Percentiles rank a stretch among this genome's conserved stretches.
Evolutionary conservation across 1,140 invertebrate species (phyloP).

Genomic region (Cherax quadricarinatus): DNA sequence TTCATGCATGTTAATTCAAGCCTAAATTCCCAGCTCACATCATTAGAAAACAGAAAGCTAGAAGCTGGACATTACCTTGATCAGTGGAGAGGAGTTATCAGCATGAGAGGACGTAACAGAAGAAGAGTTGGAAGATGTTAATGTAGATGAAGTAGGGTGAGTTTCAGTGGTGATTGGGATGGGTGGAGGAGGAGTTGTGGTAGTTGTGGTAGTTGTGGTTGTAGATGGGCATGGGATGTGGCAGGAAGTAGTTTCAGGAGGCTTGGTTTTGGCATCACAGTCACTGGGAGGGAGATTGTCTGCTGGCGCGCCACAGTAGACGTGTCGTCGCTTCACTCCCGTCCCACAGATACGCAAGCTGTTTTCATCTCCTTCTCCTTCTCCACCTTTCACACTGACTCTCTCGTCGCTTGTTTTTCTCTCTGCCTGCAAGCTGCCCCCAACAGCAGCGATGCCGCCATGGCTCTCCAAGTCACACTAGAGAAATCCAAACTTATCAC

Average conservation of each 20-base stretch:
- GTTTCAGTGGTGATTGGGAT: slow-evolving; percentile 39
- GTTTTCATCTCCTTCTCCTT: neutral
- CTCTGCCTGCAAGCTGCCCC: neutral
- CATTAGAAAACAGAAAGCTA: neutral
- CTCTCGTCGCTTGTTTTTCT: neutral
- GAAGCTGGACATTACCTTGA: slow-evolving; percentile 10
- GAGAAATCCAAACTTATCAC: slow-evolving; percentile 26
- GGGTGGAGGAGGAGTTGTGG: slow-evolving; percentile 58
- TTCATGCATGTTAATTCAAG: neutral
- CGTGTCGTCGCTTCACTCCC: slow-evolving; percentile 54
- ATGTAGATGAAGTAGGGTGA: slow-evolving; percentile 22
- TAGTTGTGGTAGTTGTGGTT: slow-evolving; percentile 67
- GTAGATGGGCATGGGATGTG: slow-evolving; percentile 67
- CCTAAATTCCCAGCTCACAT: neutral
- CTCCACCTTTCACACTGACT: slow-evolving; percentile 1
- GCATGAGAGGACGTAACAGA: slow-evolving; percentile 21
- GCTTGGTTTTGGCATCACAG: slow-evolving; percentile 43
- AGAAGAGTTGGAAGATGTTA: slow-evolving; percentile 19
- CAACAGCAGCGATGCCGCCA: neutral
- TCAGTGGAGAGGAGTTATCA: slow-evolving; percentile 21
- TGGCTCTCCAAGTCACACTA: slow-evolving; percentile 35
- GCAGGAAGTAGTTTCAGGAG: slow-evolving; percentile 58
- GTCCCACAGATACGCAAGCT: slow-evolving; percentile 43
- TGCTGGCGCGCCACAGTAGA: slow-evolving; percentile 46
- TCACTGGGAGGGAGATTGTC: slow-evolving; percentile 24